These are phyloP conservation scores for Nomia melanderi DNA, from an alignment of 1,140 invertebrate species.

Conservation along the genomic window DNA sequence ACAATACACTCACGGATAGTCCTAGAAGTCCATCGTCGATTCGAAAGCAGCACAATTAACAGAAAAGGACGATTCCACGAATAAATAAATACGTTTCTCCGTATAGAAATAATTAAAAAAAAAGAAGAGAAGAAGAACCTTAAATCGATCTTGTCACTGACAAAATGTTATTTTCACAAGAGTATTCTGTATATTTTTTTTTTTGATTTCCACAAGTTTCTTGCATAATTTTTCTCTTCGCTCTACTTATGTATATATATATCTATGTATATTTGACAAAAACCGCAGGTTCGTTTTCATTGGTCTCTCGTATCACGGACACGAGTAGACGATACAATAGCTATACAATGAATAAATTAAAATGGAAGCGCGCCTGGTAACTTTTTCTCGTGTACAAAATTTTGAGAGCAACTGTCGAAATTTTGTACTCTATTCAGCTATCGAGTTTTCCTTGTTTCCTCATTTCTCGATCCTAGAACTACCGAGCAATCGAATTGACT, in stretches of 20 bases:
- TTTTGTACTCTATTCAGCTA: constrained; percentile 17
- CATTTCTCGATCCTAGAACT: background rate
- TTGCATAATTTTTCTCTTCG: background rate
- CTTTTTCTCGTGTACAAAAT: background rate
- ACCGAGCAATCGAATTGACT: too few relatives aligned
- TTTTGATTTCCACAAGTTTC: background rate
- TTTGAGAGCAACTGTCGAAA: constrained; percentile 24
- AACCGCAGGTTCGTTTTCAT: background rate
- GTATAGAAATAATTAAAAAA: background rate
- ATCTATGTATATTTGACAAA: background rate
- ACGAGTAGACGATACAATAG: background rate
- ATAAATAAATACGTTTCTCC: too few relatives aligned
- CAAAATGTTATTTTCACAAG: background rate
- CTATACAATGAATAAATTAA: background rate
- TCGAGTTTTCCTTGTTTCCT: background rate
- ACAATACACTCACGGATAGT: constrained; percentile 19
- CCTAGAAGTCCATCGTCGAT: background rate
- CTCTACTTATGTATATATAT: too few relatives aligned
- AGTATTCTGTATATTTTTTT: background rate
- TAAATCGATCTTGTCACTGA: background rate
- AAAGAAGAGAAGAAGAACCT: background rate
- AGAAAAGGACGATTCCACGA: background rate
- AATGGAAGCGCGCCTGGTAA: constrained; percentile 5
- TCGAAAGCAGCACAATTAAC: background rate
- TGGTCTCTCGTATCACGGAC: too few relatives aligned